Evolutionary conservation across 2,113 vertebrate genomes (phyloP), one percentile per base, ranked within the genome.

Genomic region (Brachyhypopomus gauderio): DNA sequence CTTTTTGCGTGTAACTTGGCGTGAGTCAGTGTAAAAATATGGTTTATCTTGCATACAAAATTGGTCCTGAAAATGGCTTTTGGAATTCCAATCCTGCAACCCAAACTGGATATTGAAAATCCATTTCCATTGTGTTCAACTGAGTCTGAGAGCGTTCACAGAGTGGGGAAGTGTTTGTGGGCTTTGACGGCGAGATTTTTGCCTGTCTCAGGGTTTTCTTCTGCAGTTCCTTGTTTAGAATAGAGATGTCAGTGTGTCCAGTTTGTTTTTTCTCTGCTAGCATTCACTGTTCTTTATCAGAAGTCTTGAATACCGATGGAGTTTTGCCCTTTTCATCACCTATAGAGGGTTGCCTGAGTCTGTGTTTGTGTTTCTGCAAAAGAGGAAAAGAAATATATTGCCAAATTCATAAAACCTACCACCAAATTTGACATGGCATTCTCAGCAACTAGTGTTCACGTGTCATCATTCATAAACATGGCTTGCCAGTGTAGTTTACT

Each of bases 91-190:
- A 16, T 64, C 62, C 64, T 67, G 66, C 7, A 70, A 9, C 66
- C 30, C 34, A 22, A 38, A 41, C 34, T 41, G 36, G 36, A 70
- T 70, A 70, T 38, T 41, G 34, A 70, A 70, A 70, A 70, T 70
- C 66, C 66, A 70, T 70, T 70, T 70, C 36, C 66, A 41, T 70
- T 70, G 34, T 70, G 66, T 38, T 70, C 41, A 38, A n/a, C 66
- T 41, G 17, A 19, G 20, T 8, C 34, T 70, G 9, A n/a, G 34
- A 41, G 20, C 38, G 36, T 11, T n/a, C 34, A 20, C 20, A 41
- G 34, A 70, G 41, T 70, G 66, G 2, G 5, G 36, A 34, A 69
- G 25, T 69, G 64, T 69, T 69, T 69, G 64, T 36, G 30, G 19
- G 66, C 19, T 70, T 70, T 41, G 66, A 70, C 5, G 7, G 36